Percentiles rank a stretch among this genome's conserved stretches.
Evolutionary conservation across 2,888 invertebrate genomes (phyloP).

Genomic region (Sabatieria punctata): DNA sequence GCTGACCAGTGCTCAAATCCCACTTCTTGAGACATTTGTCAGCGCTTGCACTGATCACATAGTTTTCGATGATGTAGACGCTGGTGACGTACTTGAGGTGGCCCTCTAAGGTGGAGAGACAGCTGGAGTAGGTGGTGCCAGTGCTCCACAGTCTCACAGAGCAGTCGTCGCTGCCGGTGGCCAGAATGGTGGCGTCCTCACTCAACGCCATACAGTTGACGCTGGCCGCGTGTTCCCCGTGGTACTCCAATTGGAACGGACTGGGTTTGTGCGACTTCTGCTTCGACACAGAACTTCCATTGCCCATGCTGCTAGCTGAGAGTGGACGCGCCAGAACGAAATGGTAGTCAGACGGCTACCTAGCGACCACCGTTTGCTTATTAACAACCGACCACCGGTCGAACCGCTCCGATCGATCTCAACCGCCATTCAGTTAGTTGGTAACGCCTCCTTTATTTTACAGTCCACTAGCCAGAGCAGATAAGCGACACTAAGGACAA

Average conservation of each 20-base stretch:
- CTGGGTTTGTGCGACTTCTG: neutral
- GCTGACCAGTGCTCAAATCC: conserved; percentile 35
- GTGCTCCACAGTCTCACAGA: conserved; percentile 39
- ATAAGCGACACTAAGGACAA: too few species aligned
- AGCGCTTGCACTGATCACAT: conserved; percentile 38
- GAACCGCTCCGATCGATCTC: too few species aligned
- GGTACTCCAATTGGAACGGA: conserved; percentile 24
- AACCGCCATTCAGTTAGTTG: too few species aligned
- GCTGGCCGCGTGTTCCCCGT: conserved; percentile 34
- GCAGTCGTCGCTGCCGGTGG: conserved; percentile 39
- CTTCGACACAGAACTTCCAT: neutral
- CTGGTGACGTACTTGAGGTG: conserved; percentile 39
- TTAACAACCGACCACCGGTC: too few species aligned
- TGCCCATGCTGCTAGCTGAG: neutral
- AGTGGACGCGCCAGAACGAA: neutral
- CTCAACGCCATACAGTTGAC: conserved; percentile 40
- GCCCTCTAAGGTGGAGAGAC: conserved; percentile 36
- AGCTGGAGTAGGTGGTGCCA: conserved; percentile 35
- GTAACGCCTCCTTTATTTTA: too few species aligned
- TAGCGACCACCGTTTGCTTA: too few species aligned
- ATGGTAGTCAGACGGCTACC: too few species aligned
- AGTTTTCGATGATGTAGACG: conserved; percentile 36
- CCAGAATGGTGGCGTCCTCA: conserved; percentile 35
- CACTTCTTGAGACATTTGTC: conserved; percentile 39
- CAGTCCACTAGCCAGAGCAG: too few species aligned